Evolutionary conservation across 2,113 vertebrate genomes (phyloP), one percentile per base, ranked within the genome.

Genomic region (Aspidoscelis tigris): DNA sequence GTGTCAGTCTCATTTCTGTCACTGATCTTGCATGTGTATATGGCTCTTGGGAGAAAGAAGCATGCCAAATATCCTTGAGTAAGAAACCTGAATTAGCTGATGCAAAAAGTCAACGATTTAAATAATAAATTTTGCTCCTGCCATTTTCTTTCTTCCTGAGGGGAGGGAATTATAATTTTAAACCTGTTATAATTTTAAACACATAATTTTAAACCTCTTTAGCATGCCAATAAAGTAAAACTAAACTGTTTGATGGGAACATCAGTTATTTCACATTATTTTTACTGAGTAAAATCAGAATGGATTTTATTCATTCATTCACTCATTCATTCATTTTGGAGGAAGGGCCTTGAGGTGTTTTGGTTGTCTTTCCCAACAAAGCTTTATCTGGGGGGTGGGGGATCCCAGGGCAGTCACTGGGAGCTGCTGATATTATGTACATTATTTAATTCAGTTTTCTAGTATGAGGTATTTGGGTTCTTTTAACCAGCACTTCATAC

Each of bases 1-100:
- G 74, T 84, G 43, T 72, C 33, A 83, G 0, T 50, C 73, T 75
- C 39, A 89, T 76, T 39, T 44, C 66, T 89, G 70, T 80, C 77
- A 72, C 12, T 41, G 78, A 83, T 68, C 53, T 66, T 0, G 0
- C 22, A 10, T 70, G 50, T 3, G 43, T n/a, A 64, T n/a, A 78
- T 88, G 83, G 50, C 41, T 22, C 75, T 43, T 0, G 0, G 50
- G 66, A 77, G 8, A 8, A 73, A 79, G 21, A 84, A 33, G 4
- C 69, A 44, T 77, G 65, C 58, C 80, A 50, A 26, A 12, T 0
- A 75, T 20, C 4, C 9, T 0, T 7, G 24, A 87, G 12, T 5
- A 65, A 70, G 22, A 61, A 80, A 3, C 12, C 50, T 79, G 68
- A 68, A 86, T 81, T 11, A 58, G 26, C 64, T 85, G 3, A 9